These are phyloP conservation scores for Hemicordylus capensis DNA, from an alignment of 2,113 vertebrate species.

Conservation along the genomic window DNA sequence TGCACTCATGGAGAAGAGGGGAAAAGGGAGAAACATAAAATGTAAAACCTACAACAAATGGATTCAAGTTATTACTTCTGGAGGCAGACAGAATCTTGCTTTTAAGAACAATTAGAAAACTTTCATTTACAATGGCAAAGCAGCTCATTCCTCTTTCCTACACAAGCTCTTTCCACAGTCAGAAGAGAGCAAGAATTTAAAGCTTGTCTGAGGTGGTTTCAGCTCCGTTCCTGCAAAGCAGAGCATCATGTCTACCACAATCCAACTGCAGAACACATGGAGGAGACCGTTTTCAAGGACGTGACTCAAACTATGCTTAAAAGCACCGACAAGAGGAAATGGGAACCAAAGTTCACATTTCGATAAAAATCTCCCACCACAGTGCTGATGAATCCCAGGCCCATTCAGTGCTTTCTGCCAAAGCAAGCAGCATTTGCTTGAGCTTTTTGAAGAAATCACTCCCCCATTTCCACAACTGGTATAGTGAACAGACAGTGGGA, in stretches of 20 bases:
- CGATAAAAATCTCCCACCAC: background rate
- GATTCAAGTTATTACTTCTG: background rate
- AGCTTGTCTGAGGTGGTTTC: background rate
- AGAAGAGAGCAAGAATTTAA: background rate
- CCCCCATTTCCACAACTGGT: background rate
- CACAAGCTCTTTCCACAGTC: background rate
- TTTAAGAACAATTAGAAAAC: background rate
- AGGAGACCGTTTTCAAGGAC: background rate
- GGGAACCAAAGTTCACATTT: background rate
- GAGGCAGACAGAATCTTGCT: background rate
- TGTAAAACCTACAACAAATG: background rate
- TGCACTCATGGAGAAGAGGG: background rate
- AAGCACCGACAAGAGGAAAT: background rate
- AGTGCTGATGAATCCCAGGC: background rate
- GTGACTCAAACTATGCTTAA: background rate
- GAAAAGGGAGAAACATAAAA: background rate
- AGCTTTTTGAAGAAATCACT: background rate
- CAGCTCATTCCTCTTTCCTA: background rate
- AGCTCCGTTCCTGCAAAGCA: background rate
- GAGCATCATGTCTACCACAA: background rate
- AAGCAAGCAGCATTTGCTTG: background rate
- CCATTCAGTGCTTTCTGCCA: background rate
- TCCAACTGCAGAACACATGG: background rate
- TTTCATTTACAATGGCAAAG: background rate
- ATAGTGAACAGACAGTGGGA: background rate